A percentile compares a stretch with the other conserved stretches of the same genome.
These are phyloP conservation scores for Thumatha senex DNA, from an alignment of 2,888 invertebrate genomes.

Conservation along the genomic window DNA sequence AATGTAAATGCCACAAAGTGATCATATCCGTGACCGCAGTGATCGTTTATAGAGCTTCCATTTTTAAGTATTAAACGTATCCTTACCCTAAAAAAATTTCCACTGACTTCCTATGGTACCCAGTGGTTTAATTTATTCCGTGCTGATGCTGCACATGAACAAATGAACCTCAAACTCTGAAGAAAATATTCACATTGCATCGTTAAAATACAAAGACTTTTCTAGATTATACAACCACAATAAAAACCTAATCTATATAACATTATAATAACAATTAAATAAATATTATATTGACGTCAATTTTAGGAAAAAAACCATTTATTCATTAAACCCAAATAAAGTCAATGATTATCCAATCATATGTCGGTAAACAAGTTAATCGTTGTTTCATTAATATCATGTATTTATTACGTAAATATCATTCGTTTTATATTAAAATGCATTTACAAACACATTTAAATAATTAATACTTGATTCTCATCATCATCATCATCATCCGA, in stretches of 20 bases:
- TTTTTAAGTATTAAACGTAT: no score
- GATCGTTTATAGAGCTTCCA: no score
- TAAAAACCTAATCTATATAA: neutral
- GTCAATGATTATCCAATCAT: neutral
- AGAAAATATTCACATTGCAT: no score
- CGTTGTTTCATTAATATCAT: neutral
- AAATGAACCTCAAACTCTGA: no score
- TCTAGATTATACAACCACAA: neutral
- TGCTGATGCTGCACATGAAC: no score
- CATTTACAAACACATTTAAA: constrained; percentile 1
- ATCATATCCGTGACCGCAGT: no score
- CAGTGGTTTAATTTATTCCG: no score
- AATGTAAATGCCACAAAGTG: no score
- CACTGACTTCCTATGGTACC: no score
- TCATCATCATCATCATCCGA: no score
- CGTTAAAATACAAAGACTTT: neutral
- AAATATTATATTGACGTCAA: constrained; percentile 26
- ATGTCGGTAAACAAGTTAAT: constrained; percentile 13
- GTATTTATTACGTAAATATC: constrained; percentile 13
- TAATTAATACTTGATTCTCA: no score
- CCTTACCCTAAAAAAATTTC: no score
- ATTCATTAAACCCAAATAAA: neutral
- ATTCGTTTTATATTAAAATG: constrained; percentile 1
- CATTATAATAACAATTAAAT: constrained; percentile 5
- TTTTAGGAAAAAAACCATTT: constrained; percentile 23